Base-by-base conservation (phyloP, 1,140 invertebrate species). In the Trialeurodes vaporariorum region DNA sequence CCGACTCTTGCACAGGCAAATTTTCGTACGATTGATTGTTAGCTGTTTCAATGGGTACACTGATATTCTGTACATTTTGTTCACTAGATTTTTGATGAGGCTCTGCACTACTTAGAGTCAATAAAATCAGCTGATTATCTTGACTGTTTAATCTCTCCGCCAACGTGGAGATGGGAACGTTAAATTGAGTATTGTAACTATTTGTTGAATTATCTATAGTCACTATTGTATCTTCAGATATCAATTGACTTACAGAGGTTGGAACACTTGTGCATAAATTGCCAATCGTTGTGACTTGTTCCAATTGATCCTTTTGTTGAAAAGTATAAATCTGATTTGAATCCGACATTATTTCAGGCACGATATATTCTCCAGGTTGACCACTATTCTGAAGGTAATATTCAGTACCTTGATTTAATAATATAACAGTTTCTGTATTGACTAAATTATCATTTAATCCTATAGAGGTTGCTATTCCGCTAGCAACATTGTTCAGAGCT, bases 371-470 rank as follows among this genome's bases (percentile, higher is more conserved):
- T 59, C 70, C 70, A 67, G 58, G 67, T 61, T 61, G 61, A 63
- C 62, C 69, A 71, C 66, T 69, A 40, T 49, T 70, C 67, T 71
- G 70, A 64, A 70, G 67, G 25, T 63, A 65, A 22, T 68, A 66
- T 68, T 67, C 69, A 22, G 74, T 70, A 65, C 72, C 70, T 21
- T 70, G 68, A 27, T 72, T 68, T 9, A 74, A 64, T 11, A 74
- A 60, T 17, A 75, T 69, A 65, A 73, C 71, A 64, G 68, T 69
- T 66, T 72, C 67, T 59, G 70, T 67, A 63, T 67, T 34, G 13
- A 64, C 59, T 24, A 70, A 63, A 25, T 67, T 67, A 13, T 61
- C 63, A n/a, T 65, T 67, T 0, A 71, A 27, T 60, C 68, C 71
- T 21, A 73, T 61, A n/a, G 68, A 68, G 23, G 69, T 68, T 9